Evolutionary conservation across 2,797 vertebrate genomes (phyloP), one percentile per base, ranked within the genome.

Genomic region (Hephaestus fuliginosus): DNA sequence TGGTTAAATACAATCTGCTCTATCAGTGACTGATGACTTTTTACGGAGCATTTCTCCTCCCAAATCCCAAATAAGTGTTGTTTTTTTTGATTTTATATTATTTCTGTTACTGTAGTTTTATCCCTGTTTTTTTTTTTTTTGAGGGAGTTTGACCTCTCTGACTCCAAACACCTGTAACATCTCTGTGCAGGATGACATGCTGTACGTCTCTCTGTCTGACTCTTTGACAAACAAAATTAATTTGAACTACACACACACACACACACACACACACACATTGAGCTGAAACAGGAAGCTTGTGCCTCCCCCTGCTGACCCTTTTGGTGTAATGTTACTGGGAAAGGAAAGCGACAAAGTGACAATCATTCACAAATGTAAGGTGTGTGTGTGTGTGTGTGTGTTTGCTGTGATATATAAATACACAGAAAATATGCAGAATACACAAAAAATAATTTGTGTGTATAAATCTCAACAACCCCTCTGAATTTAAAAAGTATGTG

Each of bases 231-330:
- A 41, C 41, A 9, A 41, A 41, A 41, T 41, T 1, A 41, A 41
- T 41, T 9, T 41, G n/a, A 15, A 30, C 18, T 3, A n/a, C 51
- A 18, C 28, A 18, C 56, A 39, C 55, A 48, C 17, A 5, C 22
- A 43, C 41, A n/a, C 13, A 20, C 39, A 46, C 63, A 67, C 55
- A 36, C 56, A 73, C 15, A 62, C 6, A 11, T 33, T 14, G 13
- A 5, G 20, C 52, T 57, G 28, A 70, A 49, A 76, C 46, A 67
- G 68, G 67, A 76, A 75, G 72, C 46, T 11, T 15, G 60, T 74
- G 64, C 64, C 49, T 74, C 77, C 77, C 77, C 49, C 77, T 64
- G 65, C 43, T 53, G 72, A 64, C 62, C 52, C 25, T 70, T 41
- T 41, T 18, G 14, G 52, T 57, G 10, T 70, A 70, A 70, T 52